Evolutionary conservation across 2,797 vertebrate species (phyloP), one percentile per base, ranked within the genome.

Genomic region (Paramormyrops hopkinsi): DNA sequence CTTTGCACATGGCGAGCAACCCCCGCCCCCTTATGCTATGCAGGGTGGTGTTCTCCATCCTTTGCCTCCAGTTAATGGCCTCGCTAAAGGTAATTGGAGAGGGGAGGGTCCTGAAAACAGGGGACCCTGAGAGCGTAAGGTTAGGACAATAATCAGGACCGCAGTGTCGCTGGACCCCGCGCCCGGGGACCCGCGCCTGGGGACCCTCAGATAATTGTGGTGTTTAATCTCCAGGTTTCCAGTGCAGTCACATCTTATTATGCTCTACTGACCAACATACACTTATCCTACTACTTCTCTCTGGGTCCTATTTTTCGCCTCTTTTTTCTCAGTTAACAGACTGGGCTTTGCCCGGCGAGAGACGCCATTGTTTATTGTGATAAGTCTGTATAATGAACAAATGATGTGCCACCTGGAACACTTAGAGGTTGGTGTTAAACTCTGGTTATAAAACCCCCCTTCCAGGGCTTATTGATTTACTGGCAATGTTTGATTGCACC

Each of bases 341-440:
- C 93, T 92, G 87, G 33, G 91, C 93, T 89, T 92, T 92, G 94
- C 94, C 94, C 94, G 93, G 94, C 92, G 92, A 93, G 92, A 94
- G 92, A 95, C 94, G 93, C 95, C 95, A 94, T 92, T 95, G 95
- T 96, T 97, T 97, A 95, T 96, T 97, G 96, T 96, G 96, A 96
- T 97, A 97, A 97, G 95, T 95, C 94, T 93, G 92, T 94, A 94
- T 96, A 97, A 96, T 95, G 96, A 96, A 96, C 95, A 97, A 97
- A 97, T 95, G 95, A 96, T 95, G 95, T 96, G 96, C 93, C 96
- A 97, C 95, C 95, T 96, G 96, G 94, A 97, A 94, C 95, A 96
- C 95, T 96, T 96, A 96, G 93, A 96, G 94, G 90, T 91, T 93
- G 92, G 92, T 96, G 95, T 96, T 97, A 96, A 97, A 97, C 95